Evolutionary conservation across 2,888 invertebrate genomes (phyloP).

Genomic region (Stenichneumon culpator): DNA sequence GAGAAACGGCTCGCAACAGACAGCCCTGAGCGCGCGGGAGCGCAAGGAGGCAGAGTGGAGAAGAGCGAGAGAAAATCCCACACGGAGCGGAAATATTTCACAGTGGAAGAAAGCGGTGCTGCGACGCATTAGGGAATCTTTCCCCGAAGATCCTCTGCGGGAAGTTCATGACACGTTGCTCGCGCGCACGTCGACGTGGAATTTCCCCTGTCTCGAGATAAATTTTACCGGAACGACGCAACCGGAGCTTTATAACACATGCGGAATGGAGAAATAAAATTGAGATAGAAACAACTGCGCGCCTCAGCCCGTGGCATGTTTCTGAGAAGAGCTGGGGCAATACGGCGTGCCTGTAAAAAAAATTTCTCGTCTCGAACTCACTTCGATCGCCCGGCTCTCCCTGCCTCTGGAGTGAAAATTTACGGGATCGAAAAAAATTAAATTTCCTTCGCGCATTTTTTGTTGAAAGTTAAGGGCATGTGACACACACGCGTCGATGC

Average conservation of each 20-base stretch:
- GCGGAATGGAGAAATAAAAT: not conserved
- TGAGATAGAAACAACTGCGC: not conserved
- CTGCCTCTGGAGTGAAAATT: no score
- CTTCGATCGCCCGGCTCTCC: no score
- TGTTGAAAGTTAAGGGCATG: no score
- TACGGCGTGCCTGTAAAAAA: no score
- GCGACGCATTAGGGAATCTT: constrained; percentile 19
- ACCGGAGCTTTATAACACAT: not conserved
- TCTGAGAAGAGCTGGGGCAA: no score
- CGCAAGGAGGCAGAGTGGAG: not conserved
- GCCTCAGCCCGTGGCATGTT: not conserved
- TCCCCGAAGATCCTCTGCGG: not conserved
- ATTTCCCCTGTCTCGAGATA: constrained; percentile 6
- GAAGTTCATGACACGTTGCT: constrained; percentile 18
- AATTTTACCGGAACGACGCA: not conserved
- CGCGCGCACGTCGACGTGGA: not conserved
- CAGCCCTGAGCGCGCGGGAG: not conserved
- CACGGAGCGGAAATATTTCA: constrained; percentile 8
- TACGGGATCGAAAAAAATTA: constrained; percentile 17
- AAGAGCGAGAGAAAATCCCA: not conserved
- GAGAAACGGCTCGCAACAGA: constrained; percentile 1
- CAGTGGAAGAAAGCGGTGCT: not conserved
- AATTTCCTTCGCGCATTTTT: constrained; percentile 29
- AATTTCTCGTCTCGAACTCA: no score
- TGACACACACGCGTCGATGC: no score